Evolutionary conservation across 2,113 vertebrate genomes (phyloP).

Genomic region (Paramisgurnus dabryanus): DNA sequence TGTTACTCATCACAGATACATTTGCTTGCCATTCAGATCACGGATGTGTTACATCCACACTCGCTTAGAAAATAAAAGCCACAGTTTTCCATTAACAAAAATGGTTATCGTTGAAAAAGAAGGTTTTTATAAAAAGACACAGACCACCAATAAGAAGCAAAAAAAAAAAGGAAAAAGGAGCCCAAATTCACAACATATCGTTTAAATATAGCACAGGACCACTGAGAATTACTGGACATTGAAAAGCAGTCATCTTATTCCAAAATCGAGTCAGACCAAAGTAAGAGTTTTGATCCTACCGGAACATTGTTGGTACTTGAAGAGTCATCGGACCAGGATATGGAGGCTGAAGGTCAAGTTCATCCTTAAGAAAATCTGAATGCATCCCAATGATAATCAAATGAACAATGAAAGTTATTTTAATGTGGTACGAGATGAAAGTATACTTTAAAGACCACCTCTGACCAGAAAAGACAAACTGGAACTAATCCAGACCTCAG

Average conservation of each 20-base stretch:
- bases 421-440: not conserved
- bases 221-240: too few species aligned
- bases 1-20: constrained; percentile 25
- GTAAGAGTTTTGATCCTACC: too few species aligned
- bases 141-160: not conserved
- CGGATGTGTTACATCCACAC: not conserved
- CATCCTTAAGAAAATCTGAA: not conserved
- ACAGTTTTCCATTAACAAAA: not conserved
- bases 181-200: not conserved
- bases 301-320: too few species aligned
- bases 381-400: too few species aligned
- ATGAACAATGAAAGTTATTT: too few species aligned
- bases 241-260: too few species aligned
- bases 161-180: not conserved
- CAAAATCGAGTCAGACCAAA: too few species aligned
- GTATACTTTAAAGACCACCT: not conserved
- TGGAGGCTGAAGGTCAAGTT: too few species aligned
- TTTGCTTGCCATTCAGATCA: constrained; percentile 33
- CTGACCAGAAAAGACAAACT: not conserved
- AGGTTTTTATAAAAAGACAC: not conserved
- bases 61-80: not conserved
- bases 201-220: too few species aligned
- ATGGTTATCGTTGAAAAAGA: not conserved
- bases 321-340: too few species aligned
- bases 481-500: not conserved